Base-by-base conservation (phyloP, 2,888 invertebrate species). In the Cerceris ruficornis region DNA sequence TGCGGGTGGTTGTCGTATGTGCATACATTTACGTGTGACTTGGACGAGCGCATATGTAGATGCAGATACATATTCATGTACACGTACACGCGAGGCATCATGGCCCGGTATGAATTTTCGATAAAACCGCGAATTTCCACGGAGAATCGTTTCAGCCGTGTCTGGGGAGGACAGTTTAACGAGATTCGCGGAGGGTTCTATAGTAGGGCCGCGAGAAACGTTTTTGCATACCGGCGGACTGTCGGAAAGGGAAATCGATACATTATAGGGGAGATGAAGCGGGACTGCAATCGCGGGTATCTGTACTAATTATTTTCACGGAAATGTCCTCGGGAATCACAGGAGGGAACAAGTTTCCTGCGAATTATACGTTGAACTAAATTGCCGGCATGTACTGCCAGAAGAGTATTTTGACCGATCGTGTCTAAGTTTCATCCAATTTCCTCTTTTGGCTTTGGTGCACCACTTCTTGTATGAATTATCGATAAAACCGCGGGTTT, bases 111-210 rank as follows among this genome's bases (percentile, higher is more conserved):
- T 84, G 85, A 85, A 85, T 85, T 76, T 84, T 85, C 84, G 86
- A 85, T 86, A 86, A 86, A 85, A 86, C 75, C 86, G 68, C 75
- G 86, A 85, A 86, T 86, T 86, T 86, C 75, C 81, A 80, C 74
- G 77, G 81, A 74, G 75, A 73, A 78, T 83, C 83, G 72, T 83
- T 75, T 57, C 74, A 28, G 68, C 17, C 69, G 68, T 71, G 73
- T 78, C 86, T 85, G 85, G 82, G 54, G 65, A 82, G 76, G 84
- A 85, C 86, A 85, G 84, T 86, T 86, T 86, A 85, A 85, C 85
- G 85, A 85, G 86, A 85, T 86, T 81, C 77, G 69, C 67, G 59
- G 59, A 60, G 71, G 69, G 55, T 43, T 65, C 50, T 71, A 55
- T 41, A 62, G 68, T 62, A 61, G 62, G 68, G 67, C 28, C 46